Conservation (phyloP, 2,113 vertebrate species). For the Tyrannus savana region DNA sequence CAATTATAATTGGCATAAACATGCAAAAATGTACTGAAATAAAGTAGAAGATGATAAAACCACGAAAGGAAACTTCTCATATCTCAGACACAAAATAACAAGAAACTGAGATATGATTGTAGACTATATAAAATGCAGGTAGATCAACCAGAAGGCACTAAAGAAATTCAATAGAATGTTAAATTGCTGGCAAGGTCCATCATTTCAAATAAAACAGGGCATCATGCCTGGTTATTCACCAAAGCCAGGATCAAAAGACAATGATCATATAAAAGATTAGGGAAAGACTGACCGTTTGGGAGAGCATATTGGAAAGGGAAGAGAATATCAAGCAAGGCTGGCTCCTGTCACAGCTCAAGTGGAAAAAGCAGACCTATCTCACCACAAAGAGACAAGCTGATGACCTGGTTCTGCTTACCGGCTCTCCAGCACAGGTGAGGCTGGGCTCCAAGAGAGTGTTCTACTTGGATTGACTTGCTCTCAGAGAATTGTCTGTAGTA, state of each 20-base stretch:
- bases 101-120: neutral
- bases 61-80: neutral
- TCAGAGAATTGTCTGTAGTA: neutral
- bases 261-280: neutral
- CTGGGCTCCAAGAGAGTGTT: neutral
- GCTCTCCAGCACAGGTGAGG: neutral
- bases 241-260: neutral
- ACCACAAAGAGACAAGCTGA: neutral
- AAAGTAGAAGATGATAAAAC: neutral
- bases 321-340: neutral
- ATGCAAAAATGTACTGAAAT: neutral
- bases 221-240: neutral
- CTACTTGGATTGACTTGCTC: neutral
- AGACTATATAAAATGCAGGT: neutral
- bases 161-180: neutral
- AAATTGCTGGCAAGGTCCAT: neutral
- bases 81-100: neutral
- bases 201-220: neutral
- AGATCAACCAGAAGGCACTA: neutral
- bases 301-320: neutral
- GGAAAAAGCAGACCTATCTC: neutral
- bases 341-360: neutral
- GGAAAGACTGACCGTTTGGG: neutral
- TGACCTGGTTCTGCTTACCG: neutral
- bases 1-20: neutral